Evolutionary conservation across 2,888 invertebrate genomes (phyloP), one percentile per base, ranked within the genome.

Genomic region (Orthosia cruda): DNA sequence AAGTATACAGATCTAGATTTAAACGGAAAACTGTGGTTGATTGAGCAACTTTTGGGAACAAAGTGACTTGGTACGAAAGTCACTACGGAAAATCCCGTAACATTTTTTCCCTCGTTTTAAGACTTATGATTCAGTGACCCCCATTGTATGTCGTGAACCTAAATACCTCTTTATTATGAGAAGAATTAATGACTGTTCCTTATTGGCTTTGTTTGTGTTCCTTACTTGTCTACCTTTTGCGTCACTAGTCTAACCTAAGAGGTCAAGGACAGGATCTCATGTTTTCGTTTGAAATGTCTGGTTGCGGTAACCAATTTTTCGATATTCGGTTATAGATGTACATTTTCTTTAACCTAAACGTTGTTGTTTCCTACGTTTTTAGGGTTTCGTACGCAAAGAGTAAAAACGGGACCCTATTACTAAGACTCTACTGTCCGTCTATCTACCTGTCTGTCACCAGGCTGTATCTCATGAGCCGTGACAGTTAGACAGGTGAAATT

Each of bases 1-100:
- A 90, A 62, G 73, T 12, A 23, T n/a, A 47, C 45, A 47, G 54
- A 73, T 74, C 63, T 83, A 75, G 63, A 73, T 74, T 88, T 88
- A 88, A 86, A 87, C 78, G 84, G 90, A 92, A 92, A 89, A 86
- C 77, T 88, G 88, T 87, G 88, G 89, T 91, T 76, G 71, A 88
- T 88, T 76, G 77, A 83, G 78, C 68, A 80, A 81, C 84, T 91
- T 91, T 92, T 90, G 77, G 86, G 89, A 90, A 89, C 77, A 68
- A 67, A 58, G 71, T 76, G 68, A 71, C 73, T 72, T 9, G 9
- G 40, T 40, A 9, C 40, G 40, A 40, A 40, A 40, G 74, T 78
- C 71, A 84, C 80, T 62, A 66, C 79, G 91, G 87, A 87, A 85
- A 89, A 89, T 84, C 91, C 89, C 78, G 66, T 15, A 1, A n/a